These are phyloP conservation scores for Mellilla xanthometata DNA, from an alignment of 2,888 invertebrate genomes.

Conservation along the genomic window DNA sequence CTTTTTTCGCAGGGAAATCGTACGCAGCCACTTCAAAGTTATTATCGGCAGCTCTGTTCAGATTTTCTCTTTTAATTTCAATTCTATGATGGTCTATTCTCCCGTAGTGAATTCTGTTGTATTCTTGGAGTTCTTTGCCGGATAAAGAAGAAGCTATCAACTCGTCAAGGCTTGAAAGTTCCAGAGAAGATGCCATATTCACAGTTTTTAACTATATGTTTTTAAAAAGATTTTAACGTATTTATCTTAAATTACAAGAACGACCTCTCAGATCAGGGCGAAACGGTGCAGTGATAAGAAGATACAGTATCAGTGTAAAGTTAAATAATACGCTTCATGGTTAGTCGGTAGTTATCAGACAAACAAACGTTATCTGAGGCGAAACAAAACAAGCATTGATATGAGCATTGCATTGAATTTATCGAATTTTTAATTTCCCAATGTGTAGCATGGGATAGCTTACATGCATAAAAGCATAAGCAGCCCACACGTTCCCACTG, in stretches of 20 bases:
- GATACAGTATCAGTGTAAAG: constrained; percentile 1
- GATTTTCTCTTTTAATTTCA: not conserved
- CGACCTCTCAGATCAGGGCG: constrained; percentile 2
- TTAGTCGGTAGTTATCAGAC: constrained; percentile 1
- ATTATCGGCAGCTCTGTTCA: constrained; percentile 57
- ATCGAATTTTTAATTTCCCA: too few species aligned
- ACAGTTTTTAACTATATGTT: too few species aligned
- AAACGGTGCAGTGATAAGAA: constrained; percentile 7
- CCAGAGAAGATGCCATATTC: constrained; percentile 5
- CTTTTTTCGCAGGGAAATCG: constrained; percentile 85
- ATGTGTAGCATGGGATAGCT: too few species aligned
- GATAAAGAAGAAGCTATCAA: constrained; percentile 27
- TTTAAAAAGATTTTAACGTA: too few species aligned
- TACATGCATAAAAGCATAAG: too few species aligned
- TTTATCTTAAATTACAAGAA: not conserved
- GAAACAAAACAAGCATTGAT: not conserved
- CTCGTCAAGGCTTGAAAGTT: constrained; percentile 2
- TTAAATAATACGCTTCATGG: not conserved
- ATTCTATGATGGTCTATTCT: constrained; percentile 78
- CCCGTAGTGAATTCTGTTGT: constrained; percentile 90
- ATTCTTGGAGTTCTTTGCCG: constrained; percentile 82
- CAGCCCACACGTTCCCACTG: too few species aligned
- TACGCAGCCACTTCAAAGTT: constrained; percentile 90
- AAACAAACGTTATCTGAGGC: constrained; percentile 2
- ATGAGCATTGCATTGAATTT: too few species aligned